Base-by-base conservation (phyloP, 2,888 invertebrate species). In the Barypeithes pellucidus region DNA sequence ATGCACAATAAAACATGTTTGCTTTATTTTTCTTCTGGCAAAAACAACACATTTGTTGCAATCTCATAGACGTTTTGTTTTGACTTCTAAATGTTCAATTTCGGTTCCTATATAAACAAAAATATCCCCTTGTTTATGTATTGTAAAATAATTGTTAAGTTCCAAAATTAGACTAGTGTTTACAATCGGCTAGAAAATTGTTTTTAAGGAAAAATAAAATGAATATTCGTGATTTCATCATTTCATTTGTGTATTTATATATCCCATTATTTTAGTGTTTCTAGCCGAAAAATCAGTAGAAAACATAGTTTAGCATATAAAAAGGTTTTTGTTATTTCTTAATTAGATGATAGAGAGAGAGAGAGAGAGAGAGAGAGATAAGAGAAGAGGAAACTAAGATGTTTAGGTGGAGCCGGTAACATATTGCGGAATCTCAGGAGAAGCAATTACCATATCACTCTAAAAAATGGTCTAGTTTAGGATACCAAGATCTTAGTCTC, bases 61-160 rank as follows among this genome's bases (percentile, higher is more conserved):
- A 45, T 45, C 12, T 39, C n/a, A 4, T 45, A 45, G 14, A 45
- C 45, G 45, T 16, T 2, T 45, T 45, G 45, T 45, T 45, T 45
- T 16, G 45, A 16, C 45, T 45, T 45, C 14, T 16, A 18, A 3
- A 45, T 45, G 45, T 45, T 45, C 8, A 45, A 45, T 16, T 45
- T 45, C 7, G 7, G 45, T 18, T 18, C 4, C 16, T 45, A 8
- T 16, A 16, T 45, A 45, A 45, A 45, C 45, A 45, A 0, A 20
- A 47, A 16, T 18, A 47, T 2, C 16, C 5, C 43, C 14, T 20
- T 47, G 9, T 47, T 47, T 47, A 39, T 45, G 16, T 45, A 16
- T 20, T n/a, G 14, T 43, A n/a, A n/a, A n/a, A 43, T n/a, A 18
- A 47, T 47, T 47, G 47, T 47, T 20, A 8, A 11, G 39, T 39